A percentile compares a stretch with the other conserved stretches of the same genome.
Evolutionary conservation across 2,888 invertebrate genomes (phyloP).

Genomic region (Acronicta psi): DNA sequence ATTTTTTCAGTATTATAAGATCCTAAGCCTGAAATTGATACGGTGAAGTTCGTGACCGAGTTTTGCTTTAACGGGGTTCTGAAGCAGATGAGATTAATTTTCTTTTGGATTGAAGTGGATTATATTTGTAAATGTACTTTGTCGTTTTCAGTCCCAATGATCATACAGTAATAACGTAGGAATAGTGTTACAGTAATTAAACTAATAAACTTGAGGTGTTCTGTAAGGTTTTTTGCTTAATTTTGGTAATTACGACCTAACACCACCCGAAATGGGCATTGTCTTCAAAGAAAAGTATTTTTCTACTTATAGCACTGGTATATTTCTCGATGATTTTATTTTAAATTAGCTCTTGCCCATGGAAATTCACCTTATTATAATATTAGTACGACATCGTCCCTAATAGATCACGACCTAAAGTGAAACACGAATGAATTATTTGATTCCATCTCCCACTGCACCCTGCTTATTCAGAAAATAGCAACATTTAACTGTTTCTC

Average conservation of each 20-base stretch:
- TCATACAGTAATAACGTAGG: background rate
- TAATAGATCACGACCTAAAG: constrained; percentile 50
- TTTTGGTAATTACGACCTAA: too few species aligned
- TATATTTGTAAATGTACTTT: background rate
- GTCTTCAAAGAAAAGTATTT: too few species aligned
- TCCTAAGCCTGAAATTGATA: constrained; percentile 7
- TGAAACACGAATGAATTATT: constrained; percentile 45
- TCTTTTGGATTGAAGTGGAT: constrained; percentile 9
- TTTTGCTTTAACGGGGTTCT: constrained; percentile 19
- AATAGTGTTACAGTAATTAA: too few species aligned
- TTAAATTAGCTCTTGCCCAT: background rate
- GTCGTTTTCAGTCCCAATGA: background rate
- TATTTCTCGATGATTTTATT: background rate
- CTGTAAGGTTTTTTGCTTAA: too few species aligned
- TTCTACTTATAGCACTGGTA: too few species aligned
- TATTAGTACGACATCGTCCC: constrained; percentile 26
- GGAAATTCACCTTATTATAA: constrained; percentile 32
- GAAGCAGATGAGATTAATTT: constrained; percentile 13
- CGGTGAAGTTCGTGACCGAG: constrained; percentile 10
- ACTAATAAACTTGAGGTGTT: too few species aligned
- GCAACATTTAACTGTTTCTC: constrained; percentile 46
- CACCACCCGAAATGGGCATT: too few species aligned
- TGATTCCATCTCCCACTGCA: constrained; percentile 41
- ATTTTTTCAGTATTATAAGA: too few species aligned
- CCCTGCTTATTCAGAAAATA: constrained; percentile 47